These are phyloP conservation scores for Copsychus sechellarum DNA, from an alignment of 2,113 vertebrate genomes.

Conservation along the genomic window DNA sequence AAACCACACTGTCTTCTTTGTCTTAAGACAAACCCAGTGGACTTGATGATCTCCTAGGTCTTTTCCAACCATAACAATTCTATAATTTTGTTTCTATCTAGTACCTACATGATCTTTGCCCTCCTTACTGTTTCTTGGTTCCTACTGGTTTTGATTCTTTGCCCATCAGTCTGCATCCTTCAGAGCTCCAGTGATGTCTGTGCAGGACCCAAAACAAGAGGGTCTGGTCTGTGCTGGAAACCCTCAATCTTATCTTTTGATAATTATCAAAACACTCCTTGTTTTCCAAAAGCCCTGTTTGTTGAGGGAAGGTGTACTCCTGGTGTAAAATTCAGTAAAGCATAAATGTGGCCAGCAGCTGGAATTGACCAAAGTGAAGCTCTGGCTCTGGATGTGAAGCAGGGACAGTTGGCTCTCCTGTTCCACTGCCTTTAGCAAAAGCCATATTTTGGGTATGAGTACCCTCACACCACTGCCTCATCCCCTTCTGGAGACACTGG, in stretches of 20 bases:
- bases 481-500: not conserved
- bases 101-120: not conserved
- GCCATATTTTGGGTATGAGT: not conserved
- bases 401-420: not conserved
- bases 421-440: not conserved
- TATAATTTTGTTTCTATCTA: not conserved
- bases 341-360: not conserved
- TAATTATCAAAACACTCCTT: not conserved
- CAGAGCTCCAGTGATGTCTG: not conserved
- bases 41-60: not conserved
- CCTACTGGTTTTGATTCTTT: not conserved
- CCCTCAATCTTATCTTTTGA: not conserved
- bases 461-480: not conserved
- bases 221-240: not conserved
- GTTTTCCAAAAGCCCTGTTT: not conserved
- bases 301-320: not conserved
- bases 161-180: not conserved
- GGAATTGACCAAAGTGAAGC: not conserved
- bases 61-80: not conserved
- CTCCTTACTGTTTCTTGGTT: not conserved
- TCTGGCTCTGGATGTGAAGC: not conserved
- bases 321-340: not conserved
- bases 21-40: not conserved
- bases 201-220: not conserved
- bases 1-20: not conserved